phyloP scores from a whole-genome alignment of 2,888 invertebrate genomes.

The Theretra japonica region DNA sequence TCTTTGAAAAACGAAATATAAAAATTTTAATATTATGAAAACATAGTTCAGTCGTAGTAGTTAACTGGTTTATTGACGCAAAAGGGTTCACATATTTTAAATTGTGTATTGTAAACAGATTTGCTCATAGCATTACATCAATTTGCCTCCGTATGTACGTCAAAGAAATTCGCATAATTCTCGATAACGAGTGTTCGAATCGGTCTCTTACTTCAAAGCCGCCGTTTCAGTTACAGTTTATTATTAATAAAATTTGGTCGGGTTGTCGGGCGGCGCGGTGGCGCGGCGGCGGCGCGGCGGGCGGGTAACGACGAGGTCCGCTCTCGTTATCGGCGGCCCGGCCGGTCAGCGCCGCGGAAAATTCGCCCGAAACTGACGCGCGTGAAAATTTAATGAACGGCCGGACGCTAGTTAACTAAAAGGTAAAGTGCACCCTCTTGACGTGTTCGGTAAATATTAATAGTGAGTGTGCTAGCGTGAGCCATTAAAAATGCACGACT shows the following conservation, averaged over 20 bases:
- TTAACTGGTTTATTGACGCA: too few species aligned
- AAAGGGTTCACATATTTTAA: background rate
- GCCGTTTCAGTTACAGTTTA: constrained; percentile 82
- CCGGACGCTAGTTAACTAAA: constrained; percentile 85
- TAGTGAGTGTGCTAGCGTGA: constrained; percentile 82
- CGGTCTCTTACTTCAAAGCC: constrained; percentile 80
- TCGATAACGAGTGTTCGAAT: constrained; percentile 80
- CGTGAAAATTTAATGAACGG: constrained; percentile 86
- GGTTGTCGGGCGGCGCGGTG: constrained; percentile 57
- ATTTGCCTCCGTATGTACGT: constrained; percentile 56
- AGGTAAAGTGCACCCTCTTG: constrained; percentile 85
- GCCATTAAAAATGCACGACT: constrained; percentile 84
- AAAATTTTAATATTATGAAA: too few species aligned
- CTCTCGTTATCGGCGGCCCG: constrained; percentile 73
- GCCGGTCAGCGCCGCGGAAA: constrained; percentile 83
- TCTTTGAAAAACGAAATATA: too few species aligned
- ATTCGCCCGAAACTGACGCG: constrained; percentile 84
- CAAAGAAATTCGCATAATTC: constrained; percentile 82
- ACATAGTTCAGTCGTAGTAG: background rate
- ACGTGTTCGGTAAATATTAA: constrained; percentile 85
- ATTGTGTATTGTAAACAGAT: constrained; percentile 16
- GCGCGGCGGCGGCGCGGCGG: constrained; percentile 44
- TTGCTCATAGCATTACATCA: constrained; percentile 17
- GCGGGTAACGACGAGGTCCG: constrained; percentile 69
- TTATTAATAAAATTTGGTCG: constrained; percentile 83